Percentiles rank a stretch among this genome's conserved stretches.
Conservation (phyloP, 2,888 invertebrate species). For the Pyrrhosoma nymphula region DNA sequence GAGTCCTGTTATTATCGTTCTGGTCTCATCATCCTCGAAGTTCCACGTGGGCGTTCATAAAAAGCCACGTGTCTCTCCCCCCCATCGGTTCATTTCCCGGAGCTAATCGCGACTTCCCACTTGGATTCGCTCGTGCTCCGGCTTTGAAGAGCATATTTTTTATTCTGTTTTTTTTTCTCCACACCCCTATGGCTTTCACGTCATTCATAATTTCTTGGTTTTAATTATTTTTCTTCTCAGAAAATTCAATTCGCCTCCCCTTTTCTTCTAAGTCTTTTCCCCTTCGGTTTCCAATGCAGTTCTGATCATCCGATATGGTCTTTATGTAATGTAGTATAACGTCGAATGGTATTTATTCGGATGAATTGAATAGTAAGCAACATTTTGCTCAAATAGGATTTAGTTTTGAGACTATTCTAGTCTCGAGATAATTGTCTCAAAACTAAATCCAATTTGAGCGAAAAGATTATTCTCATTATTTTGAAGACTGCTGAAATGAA, state of each 20-base stretch:
- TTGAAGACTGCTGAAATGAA: no score
- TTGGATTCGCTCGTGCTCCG: neutral
- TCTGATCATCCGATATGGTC: neutral
- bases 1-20: neutral
- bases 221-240: neutral
- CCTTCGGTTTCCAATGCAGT: neutral
- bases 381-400: no score
- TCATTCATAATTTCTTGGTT: neutral
- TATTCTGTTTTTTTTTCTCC: no score
- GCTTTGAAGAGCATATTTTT: neutral
- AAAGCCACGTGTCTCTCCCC: neutral
- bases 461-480: no score
- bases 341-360: neutral
- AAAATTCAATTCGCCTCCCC: neutral
- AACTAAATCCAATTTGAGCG: no score
- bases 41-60: neutral
- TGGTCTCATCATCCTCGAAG: neutral
- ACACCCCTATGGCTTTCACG: neutral
- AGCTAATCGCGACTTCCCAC: conserved; percentile 7
- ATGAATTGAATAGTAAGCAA: no score
- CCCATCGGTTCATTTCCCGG: neutral
- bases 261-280: neutral
- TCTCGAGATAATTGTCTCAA: no score
- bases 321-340: neutral
- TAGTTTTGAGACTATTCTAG: no score